A percentile compares a stretch with the other conserved stretches of the same genome.
Evolutionary conservation across 2,113 vertebrate genomes (phyloP).

Genomic region (Eretmochelys imbricata): DNA sequence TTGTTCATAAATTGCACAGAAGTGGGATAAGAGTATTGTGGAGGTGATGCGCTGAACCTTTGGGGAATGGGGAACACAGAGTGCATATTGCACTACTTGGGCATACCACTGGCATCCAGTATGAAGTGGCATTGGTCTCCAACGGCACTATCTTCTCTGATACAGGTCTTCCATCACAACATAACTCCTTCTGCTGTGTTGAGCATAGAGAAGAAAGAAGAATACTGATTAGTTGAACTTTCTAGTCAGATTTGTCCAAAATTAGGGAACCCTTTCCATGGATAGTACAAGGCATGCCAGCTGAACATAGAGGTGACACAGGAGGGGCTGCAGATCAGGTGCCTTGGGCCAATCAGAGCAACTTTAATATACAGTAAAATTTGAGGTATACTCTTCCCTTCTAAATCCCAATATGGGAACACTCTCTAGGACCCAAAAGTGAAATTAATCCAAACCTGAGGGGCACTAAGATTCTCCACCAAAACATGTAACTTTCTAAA

Average conservation of each 20-base stretch:
- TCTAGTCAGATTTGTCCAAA: neutral
- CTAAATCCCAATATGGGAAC: neutral
- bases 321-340: neutral
- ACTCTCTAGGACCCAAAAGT: neutral
- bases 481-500: neutral
- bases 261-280: neutral
- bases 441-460: fast-evolving
- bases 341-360: neutral
- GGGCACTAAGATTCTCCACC: neutral
- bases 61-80: neutral
- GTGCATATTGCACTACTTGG: fast-evolving
- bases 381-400: neutral
- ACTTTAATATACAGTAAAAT: neutral
- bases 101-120: neutral
- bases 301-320: neutral
- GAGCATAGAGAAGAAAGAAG: neutral
- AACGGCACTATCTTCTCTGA: neutral
- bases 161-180: neutral
- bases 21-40: neutral
- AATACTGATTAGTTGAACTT: neutral
- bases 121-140: neutral
- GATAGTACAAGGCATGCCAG: neutral
- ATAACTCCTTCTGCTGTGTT: fast-evolving
- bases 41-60: neutral
- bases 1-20: neutral